Evolutionary conservation across 2,113 vertebrate species (phyloP), one percentile per base, ranked within the genome.

Genomic region (Ancistrus triradiatus): DNA sequence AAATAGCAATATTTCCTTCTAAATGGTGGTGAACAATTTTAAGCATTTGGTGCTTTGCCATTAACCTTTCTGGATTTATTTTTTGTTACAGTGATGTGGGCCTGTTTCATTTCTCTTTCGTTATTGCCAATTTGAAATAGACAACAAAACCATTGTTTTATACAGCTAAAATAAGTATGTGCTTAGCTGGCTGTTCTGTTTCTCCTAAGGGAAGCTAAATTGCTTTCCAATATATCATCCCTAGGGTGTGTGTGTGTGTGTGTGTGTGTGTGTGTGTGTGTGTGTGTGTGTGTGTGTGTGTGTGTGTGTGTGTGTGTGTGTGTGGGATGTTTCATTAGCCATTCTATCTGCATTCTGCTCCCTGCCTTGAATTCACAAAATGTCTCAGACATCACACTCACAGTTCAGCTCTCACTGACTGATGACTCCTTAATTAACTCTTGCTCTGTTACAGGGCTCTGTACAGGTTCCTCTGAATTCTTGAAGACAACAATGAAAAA

Each of bases 141-240:
- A 9, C 13, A 48, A 60, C 64, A 49, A 1, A 53, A 55, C 27
- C 35, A 19, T 42, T 62, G 21, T 40, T 28, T 14, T 38, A 49
- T 33, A 59, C 19, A 4, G 44, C 17, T 40, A 15, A 51, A 46
- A 58, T 52, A 38, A 52, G 42, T 69, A 21, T 22, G 13, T 47
- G 51, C 35, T 61, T 57, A 35, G 9, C 38, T 59, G 14, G 35
- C 50, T 24, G 66, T 57, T 67, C 14, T 17, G 33, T 66, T 70
- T 65, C 63, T 24, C 31, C 52, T 52, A 21, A 25, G 60, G 27
- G 38, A 68, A 68, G 59, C 55, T 73, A 68, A 68, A 68, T 67
- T 63, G 52, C 46, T 73, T 18, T 42, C 44, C 42, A 59, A 9
- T 55, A 53, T 43, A n/a, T 51, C n/a, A 46, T 60, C 37, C 49